A percentile compares a stretch with the other conserved stretches of the same genome.
Evolutionary conservation across 1,140 invertebrate species (phyloP).

Genomic region (Schlechtendalia chinensis): DNA sequence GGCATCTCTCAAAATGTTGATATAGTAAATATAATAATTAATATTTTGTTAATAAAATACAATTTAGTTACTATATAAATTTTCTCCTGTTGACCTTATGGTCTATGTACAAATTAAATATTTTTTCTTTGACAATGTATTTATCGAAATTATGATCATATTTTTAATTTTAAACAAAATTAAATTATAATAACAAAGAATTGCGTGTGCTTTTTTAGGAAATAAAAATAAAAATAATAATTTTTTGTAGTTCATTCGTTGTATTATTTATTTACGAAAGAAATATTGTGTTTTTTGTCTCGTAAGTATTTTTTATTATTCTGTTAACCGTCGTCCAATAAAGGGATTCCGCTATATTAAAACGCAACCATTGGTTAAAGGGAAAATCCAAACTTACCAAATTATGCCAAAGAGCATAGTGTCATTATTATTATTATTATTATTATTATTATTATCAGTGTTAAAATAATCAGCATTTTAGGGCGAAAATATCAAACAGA

Average conservation of each 20-base stretch:
- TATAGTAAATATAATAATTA: no score
- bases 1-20: no score
- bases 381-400: not conserved
- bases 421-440: not conserved
- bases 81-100: no score
- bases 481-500: not conserved
- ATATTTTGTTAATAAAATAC: no score
- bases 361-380: not conserved
- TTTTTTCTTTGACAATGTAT: no score
- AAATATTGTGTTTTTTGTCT: not conserved
- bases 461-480: not conserved
- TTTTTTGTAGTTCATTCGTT: no score
- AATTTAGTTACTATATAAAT: no score
- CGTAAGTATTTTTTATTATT: conserved; percentile 13
- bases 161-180: no score
- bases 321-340: not conserved
- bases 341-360: conserved; percentile 2
- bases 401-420: not conserved
- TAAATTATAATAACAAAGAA: no score
- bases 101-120: no score
- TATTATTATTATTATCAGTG: conserved; percentile 12
- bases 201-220: not conserved
- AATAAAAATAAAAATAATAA: conserved; percentile 8
- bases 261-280: not conserved
- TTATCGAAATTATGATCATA: no score